These are phyloP conservation scores for Mus spicilegus DNA, from an alignment of 2,113 vertebrate species.

Conservation along the genomic window DNA sequence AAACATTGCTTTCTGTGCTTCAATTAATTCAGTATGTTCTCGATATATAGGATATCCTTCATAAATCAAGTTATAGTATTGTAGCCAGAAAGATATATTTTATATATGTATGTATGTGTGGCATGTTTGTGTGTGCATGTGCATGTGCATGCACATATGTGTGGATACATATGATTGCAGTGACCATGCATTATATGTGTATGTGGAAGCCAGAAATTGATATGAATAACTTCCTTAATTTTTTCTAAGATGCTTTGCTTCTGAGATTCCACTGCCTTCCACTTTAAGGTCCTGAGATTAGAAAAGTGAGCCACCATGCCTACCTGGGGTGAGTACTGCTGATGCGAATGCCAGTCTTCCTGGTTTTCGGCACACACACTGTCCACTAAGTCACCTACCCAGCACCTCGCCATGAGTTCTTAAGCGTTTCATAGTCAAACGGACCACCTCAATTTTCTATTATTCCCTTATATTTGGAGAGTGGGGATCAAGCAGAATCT, in stretches of 20 bases:
- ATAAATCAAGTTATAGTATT: neutral
- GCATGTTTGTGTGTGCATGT: neutral
- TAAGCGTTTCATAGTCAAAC: neutral
- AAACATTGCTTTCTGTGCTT: neutral
- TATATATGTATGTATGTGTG: neutral
- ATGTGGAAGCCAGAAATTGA: neutral
- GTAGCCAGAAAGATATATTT: neutral
- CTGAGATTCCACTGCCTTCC: neutral
- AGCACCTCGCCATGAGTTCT: neutral
- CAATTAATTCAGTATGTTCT: neutral
- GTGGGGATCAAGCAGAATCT: neutral
- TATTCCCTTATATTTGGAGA: neutral
- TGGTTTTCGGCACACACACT: neutral
- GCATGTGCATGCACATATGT: neutral
- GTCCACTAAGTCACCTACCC: neutral
- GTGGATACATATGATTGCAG: neutral
- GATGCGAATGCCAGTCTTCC: neutral
- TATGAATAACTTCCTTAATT: neutral
- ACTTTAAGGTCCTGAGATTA: neutral
- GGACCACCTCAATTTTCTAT: neutral
- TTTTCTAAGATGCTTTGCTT: no score
- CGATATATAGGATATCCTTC: neutral
- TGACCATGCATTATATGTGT: neutral
- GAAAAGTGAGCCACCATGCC: neutral
- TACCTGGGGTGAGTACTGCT: neutral